phyloP scores from a whole-genome alignment of 1,140 invertebrate genomes.

The Polyergus mexicanus region DNA sequence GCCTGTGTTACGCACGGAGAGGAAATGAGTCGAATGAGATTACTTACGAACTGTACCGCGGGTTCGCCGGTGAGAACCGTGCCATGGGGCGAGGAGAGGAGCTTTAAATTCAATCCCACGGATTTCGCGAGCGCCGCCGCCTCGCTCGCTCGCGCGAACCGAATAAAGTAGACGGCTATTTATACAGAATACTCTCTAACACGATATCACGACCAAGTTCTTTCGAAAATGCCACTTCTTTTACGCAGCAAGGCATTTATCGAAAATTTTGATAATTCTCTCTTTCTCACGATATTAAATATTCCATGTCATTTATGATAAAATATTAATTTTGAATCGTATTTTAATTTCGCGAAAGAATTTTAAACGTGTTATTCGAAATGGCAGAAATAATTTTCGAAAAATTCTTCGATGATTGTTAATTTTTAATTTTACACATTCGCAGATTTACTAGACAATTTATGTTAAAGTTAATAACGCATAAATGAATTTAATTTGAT shows the following conservation, averaged over 20 bases:
- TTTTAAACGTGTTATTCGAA: neutral
- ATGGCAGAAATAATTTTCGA: neutral
- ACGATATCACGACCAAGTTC: slow-evolving; percentile 43
- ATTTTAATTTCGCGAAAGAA: neutral
- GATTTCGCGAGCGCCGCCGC: slow-evolving; percentile 9
- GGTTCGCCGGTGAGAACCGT: slow-evolving; percentile 49
- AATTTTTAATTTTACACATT: neutral
- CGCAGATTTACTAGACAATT: slow-evolving; percentile 2
- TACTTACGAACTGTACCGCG: slow-evolving; percentile 57
- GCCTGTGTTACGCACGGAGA: slow-evolving; percentile 64
- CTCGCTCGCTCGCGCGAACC: slow-evolving; percentile 17
- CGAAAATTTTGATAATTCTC: neutral
- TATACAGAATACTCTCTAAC: slow-evolving; percentile 53
- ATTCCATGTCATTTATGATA: too few relatives aligned
- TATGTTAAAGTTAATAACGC: neutral
- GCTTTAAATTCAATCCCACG: slow-evolving; percentile 50
- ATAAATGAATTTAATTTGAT: neutral
- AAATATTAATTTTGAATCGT: slow-evolving; percentile 14
- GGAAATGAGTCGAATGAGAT: slow-evolving; percentile 68
- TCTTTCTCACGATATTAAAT: too few relatives aligned
- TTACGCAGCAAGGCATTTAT: neutral
- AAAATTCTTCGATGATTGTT: neutral
- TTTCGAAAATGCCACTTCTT: slow-evolving; percentile 29
- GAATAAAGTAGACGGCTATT: slow-evolving; percentile 63
- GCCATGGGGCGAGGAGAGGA: slow-evolving; percentile 9